Base-by-base conservation (phyloP, 2,888 invertebrate species). In the Netelia inedita region DNA sequence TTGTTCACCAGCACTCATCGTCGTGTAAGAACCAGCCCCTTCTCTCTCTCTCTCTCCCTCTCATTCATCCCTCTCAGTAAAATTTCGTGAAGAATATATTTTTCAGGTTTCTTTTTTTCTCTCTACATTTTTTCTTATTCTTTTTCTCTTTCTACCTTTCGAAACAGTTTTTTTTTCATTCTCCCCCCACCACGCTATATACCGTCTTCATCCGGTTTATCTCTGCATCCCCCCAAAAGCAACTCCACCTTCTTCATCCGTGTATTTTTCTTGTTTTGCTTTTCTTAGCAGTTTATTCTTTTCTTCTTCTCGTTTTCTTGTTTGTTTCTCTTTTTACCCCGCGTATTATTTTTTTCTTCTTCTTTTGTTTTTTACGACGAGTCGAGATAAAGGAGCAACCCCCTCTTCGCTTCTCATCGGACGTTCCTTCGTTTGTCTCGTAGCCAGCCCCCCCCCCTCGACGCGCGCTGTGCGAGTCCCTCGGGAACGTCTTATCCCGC, bases 81-180 rank as follows among this genome's bases (percentile, higher is more conserved):
- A 91, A 91, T 91, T 91, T 91, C 89, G 88, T 89, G 90, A 50
- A 79, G 55, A 79, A 79, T 71, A 68, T 68, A 23, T 35, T 35
- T 53, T 53, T 53, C 53, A 16, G 16, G 16, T 53, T 53, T 53
- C n/a, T 53, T 53, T 53, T 71, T 50, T 23, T 5, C 53, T 19
- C 10, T 8, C 19, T n/a, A 16, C 11, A 55, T 41, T 23, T 61
- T 41, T 16, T 74, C 50, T 50, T 59, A 71, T n/a, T 41, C 28
- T 43, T 50, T 11, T 78, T 16, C 23, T 19, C 57, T 19, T 35
- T 61, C 35, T 16, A 23, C n/a, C 10, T 43, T 23, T 16, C 28
- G 23, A 6, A 41, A 35, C 63, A 14, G 46, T 35, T 35, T 59
- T 76, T 57, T 69, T 41, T 11, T 57, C 28, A 50, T 69, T 19